Evolutionary conservation across 2,113 vertebrate species (phyloP).

Genomic region (Nyctibius bracteatus): DNA sequence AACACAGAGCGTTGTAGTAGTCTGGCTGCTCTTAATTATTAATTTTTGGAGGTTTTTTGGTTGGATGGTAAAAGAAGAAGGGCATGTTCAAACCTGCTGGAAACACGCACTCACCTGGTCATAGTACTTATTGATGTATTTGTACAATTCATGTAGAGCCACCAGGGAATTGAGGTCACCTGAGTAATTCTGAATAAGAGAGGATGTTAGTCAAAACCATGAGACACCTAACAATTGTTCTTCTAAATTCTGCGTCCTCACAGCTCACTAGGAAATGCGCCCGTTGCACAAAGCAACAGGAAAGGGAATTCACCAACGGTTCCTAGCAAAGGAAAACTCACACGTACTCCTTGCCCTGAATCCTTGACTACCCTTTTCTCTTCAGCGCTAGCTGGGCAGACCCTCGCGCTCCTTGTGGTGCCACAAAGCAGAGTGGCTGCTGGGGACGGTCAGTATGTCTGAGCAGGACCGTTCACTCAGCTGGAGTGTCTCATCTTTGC

Average conservation of each 20-base stretch:
- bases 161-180: conserved; percentile 95
- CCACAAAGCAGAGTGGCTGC: neutral
- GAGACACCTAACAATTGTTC: neutral
- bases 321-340: neutral
- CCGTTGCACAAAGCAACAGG: neutral
- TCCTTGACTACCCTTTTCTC: neutral
- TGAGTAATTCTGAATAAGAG: conserved; percentile 86
- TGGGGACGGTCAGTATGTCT: neutral
- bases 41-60: neutral
- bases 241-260: neutral
- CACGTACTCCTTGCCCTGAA: neutral
- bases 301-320: neutral
- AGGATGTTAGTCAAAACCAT: neutral
- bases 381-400: neutral
- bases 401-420: neutral
- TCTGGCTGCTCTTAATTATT: neutral
- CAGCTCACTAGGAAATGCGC: neutral
- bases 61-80: neutral
- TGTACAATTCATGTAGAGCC: conserved; percentile 96
- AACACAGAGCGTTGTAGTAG: neutral
- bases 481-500: neutral
- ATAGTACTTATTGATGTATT: conserved; percentile 99
- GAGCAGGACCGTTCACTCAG: neutral
- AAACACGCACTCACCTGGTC: conserved; percentile 84
- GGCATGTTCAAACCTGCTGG: neutral